Percentiles rank a stretch among this genome's conserved stretches.
These are phyloP conservation scores for Gerris lacustris DNA, from an alignment of 2,888 invertebrate genomes.

Conservation along the genomic window DNA sequence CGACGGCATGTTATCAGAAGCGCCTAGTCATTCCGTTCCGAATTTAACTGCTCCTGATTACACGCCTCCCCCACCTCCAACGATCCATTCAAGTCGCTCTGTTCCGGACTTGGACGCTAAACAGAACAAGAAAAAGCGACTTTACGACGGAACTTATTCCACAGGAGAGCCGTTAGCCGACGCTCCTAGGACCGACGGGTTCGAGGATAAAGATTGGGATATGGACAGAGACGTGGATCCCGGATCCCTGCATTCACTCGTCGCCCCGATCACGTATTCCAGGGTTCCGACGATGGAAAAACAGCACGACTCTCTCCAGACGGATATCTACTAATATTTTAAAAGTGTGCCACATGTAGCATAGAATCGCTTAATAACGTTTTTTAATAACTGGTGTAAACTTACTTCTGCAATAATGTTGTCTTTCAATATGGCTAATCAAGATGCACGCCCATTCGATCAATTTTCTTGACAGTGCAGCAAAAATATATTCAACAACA, in stretches of 20 bases:
- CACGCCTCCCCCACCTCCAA: neutral
- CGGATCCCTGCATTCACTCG: conserved; percentile 16
- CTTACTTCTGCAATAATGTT: no score
- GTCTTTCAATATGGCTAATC: no score
- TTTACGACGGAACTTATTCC: conserved; percentile 67
- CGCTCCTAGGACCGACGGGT: conserved; percentile 56
- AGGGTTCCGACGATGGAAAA: conserved; percentile 5
- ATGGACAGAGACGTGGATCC: conserved; percentile 45
- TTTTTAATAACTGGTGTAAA: no score
- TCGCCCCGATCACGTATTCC: conserved; percentile 13
- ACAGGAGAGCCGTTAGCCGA: conserved; percentile 70
- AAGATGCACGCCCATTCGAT: no score
- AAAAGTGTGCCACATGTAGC: no score
- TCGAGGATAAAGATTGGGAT: conserved; percentile 70
- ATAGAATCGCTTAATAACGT: no score
- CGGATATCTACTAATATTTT: conserved; percentile 23
- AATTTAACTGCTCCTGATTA: conserved; percentile 11
- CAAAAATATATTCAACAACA: no score
- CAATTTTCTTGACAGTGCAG: no score
- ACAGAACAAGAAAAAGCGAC: conserved; percentile 42
- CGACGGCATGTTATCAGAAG: conserved; percentile 25
- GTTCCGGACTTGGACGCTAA: conserved; percentile 11
- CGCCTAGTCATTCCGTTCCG: neutral
- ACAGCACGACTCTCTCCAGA: conserved; percentile 23
- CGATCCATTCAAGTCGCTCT: neutral